Evolutionary conservation across 1,140 invertebrate species (phyloP).

Genomic region (Philotrypesis tridentata): DNA sequence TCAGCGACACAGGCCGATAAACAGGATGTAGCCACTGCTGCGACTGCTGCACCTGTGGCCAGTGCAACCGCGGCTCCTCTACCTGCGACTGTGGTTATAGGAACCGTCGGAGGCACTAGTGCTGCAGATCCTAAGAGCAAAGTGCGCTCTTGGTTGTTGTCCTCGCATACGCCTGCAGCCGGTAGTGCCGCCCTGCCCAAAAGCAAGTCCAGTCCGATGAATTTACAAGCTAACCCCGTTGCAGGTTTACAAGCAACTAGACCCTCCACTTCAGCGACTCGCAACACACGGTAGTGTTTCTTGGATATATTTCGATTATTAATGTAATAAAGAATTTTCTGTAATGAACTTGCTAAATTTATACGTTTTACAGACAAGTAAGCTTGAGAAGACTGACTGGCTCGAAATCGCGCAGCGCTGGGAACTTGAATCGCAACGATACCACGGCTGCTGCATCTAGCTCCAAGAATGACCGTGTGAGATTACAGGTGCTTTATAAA

Average conservation of each 20-base stretch:
- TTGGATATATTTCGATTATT: not conserved
- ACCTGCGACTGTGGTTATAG: conserved; percentile 41
- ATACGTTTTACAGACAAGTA: conserved; percentile 49
- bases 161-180: conserved; percentile 74
- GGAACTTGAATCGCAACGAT: conserved; percentile 61
- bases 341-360: not conserved
- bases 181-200: conserved; percentile 71
- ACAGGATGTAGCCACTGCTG: conserved; percentile 56
- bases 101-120: not conserved
- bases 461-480: conserved; percentile 77
- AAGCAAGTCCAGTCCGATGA: conserved; percentile 83
- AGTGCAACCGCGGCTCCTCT: conserved; percentile 34
- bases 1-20: conserved; percentile 80
- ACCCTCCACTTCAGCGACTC: not conserved
- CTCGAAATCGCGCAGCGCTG: conserved; percentile 60
- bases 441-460: conserved; percentile 53
- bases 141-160: conserved; percentile 88
- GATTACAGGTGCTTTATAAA: conserved; percentile 88
- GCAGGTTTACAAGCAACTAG: conserved; percentile 40
- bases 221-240: conserved; percentile 71
- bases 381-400: conserved; percentile 59
- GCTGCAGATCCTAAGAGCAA: conserved; percentile 83
- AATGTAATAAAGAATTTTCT: no score
- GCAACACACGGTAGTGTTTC: conserved; percentile 11
- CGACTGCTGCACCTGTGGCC: conserved; percentile 61